A percentile compares a stretch with the other conserved stretches of the same genome.
These are phyloP conservation scores for Intellagama lesueurii DNA, from an alignment of 2,797 vertebrate species.

Conservation along the genomic window DNA sequence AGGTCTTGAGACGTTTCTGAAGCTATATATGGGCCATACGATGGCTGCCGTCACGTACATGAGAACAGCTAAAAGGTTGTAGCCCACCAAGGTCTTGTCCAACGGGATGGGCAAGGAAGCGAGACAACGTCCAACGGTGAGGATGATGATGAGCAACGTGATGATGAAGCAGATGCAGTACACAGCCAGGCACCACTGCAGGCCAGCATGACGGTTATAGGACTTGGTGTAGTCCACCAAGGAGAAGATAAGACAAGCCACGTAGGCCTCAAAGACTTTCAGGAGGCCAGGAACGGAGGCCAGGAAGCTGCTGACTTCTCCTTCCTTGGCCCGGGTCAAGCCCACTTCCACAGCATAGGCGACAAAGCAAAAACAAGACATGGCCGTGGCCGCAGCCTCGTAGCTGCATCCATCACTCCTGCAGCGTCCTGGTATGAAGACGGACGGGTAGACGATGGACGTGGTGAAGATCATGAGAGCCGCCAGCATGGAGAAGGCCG, in stretches of 20 bases:
- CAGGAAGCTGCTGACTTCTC: conserved; percentile 87
- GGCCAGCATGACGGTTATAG: fast-evolving
- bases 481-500: conserved; percentile 85
- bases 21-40: conserved; percentile 87
- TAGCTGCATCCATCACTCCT: background rate
- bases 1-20: conserved; percentile 52
- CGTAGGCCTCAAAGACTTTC: conserved; percentile 88
- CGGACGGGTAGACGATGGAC: conserved; percentile 83
- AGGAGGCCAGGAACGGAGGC: conserved; percentile 86
- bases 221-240: fast-evolving
- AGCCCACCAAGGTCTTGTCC: conserved; percentile 80
- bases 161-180: conserved; percentile 88
- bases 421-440: conserved; percentile 50
- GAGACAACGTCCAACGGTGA: conserved; percentile 82
- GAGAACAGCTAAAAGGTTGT: conserved; percentile 82
- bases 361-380: conserved; percentile 83
- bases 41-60: conserved; percentile 87
- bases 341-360: conserved; percentile 83
- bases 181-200: conserved; percentile 86
- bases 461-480: conserved; percentile 84
- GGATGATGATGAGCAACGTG: conserved; percentile 82
- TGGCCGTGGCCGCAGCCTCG: conserved; percentile 76
- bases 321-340: conserved; percentile 80
- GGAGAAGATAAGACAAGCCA: conserved; percentile 89
- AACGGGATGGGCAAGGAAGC: conserved; percentile 77